Percentiles rank a stretch among this genome's conserved stretches.
Evolutionary conservation across 2,888 invertebrate genomes (phyloP).

Genomic region (Ferdinandea cuprea): DNA sequence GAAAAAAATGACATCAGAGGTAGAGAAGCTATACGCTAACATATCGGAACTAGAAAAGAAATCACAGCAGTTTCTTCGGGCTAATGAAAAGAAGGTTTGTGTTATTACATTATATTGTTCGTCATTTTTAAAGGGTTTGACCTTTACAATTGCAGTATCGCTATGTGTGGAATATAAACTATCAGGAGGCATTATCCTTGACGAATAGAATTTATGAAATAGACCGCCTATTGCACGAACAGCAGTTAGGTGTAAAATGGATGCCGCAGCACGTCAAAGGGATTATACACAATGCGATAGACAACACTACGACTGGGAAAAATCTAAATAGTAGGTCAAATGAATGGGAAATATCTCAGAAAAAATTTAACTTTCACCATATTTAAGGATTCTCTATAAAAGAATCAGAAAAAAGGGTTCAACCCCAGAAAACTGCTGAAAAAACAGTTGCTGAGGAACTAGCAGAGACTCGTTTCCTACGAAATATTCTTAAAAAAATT

Average conservation of each 20-base stretch:
- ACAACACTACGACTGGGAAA: constrained; percentile 28
- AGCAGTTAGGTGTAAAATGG: constrained; percentile 86
- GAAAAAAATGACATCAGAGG: constrained; percentile 87
- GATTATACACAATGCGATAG: constrained; percentile 16
- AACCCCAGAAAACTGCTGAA: not conserved
- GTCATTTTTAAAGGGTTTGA: not conserved
- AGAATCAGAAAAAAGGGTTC: constrained; percentile 7
- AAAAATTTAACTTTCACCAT: not conserved
- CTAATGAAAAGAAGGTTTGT: constrained; percentile 86
- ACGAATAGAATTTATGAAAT: constrained; percentile 85
- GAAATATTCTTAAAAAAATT: constrained; percentile 87
- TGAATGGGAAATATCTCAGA: no score
- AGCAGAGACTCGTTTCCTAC: constrained; percentile 82
- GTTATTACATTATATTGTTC: no score
- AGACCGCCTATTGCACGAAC: constrained; percentile 86
- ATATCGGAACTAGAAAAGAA: constrained; percentile 89
- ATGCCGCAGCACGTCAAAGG: constrained; percentile 81
- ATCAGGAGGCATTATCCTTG: constrained; percentile 83
- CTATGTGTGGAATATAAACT: constrained; percentile 87
- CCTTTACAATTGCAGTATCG: constrained; percentile 76
- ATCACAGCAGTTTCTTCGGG: constrained; percentile 86
- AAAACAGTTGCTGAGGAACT: constrained; percentile 69
- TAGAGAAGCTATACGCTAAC: constrained; percentile 86
- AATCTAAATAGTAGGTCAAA: constrained; percentile 31
- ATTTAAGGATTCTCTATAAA: not conserved